Evolutionary conservation across 2,113 vertebrate genomes (phyloP).

Genomic region (Cavia porcellus): DNA sequence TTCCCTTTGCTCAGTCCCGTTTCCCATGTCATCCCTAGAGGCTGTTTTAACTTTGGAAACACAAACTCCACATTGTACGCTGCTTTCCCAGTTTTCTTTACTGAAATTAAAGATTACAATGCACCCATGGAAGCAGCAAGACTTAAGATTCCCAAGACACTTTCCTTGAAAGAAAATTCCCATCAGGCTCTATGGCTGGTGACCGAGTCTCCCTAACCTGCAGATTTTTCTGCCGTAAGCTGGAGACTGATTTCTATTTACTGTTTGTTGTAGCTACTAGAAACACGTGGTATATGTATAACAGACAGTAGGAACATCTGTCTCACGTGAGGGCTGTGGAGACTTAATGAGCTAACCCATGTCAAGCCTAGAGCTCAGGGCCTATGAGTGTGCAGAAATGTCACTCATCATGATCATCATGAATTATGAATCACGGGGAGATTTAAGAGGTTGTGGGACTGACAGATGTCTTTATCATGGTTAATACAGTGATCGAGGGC

Average conservation of each 20-base stretch:
- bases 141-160: not conserved
- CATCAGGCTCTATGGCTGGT: not conserved
- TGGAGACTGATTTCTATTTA: constrained; percentile 50
- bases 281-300: not conserved
- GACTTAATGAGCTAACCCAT: constrained; percentile 7
- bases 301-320: constrained; percentile 19
- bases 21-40: not conserved
- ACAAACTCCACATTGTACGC: not conserved
- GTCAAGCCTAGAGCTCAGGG: not conserved
- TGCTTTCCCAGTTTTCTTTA: not conserved
- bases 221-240: constrained; percentile 31
- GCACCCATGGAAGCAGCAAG: not conserved
- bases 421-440: constrained; percentile 47
- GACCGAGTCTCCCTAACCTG: not conserved
- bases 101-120: not conserved
- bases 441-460: constrained; percentile 28
- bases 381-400: constrained; percentile 38
- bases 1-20: not conserved
- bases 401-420: not conserved
- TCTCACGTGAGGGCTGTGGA: not conserved
- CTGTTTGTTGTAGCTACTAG: constrained; percentile 3
- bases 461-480: not conserved
- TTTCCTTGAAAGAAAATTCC: constrained; percentile 49
- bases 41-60: not conserved
- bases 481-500: not conserved